Evolutionary conservation across 2,888 invertebrate genomes (phyloP).

Genomic region (Meliscaeva auricollis): DNA sequence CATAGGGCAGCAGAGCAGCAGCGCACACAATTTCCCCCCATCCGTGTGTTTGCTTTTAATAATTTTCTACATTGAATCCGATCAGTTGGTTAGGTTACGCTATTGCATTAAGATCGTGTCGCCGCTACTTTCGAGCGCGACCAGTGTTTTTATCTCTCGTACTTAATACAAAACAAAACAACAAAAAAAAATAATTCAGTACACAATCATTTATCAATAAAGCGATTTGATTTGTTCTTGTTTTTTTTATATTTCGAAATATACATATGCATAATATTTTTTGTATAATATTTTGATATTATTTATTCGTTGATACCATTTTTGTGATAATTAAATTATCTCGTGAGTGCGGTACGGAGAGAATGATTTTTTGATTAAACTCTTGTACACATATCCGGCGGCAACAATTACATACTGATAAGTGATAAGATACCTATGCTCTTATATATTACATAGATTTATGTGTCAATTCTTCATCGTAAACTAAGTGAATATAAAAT

Average conservation of each 20-base stretch:
- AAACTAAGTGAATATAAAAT: not conserved
- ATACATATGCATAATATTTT: not conserved
- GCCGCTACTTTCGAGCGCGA: slow-evolving; percentile 54
- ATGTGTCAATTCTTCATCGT: slow-evolving; percentile 8
- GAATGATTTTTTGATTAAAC: slow-evolving; percentile 42
- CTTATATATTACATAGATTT: slow-evolving; percentile 15
- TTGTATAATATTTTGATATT: slow-evolving; percentile 8
- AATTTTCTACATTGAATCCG: slow-evolving; percentile 67
- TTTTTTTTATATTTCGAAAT: not conserved
- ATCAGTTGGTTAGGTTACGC: slow-evolving; percentile 78
- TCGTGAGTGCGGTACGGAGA: slow-evolving; percentile 35
- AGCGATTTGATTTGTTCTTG: slow-evolving; percentile 53
- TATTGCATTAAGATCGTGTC: slow-evolving; percentile 77
- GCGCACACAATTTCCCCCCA: slow-evolving; percentile 46
- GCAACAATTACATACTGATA: slow-evolving; percentile 43
- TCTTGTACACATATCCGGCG: slow-evolving; percentile 62
- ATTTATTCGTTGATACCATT: slow-evolving; percentile 33
- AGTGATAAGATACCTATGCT: slow-evolving; percentile 54
- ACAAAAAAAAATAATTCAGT: slow-evolving; percentile 29
- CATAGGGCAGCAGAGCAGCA: slow-evolving; percentile 36
- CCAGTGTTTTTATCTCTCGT: slow-evolving; percentile 66
- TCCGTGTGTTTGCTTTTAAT: slow-evolving; percentile 59
- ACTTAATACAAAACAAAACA: slow-evolving; percentile 62
- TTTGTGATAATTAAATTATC: slow-evolving; percentile 50
- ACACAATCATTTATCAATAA: slow-evolving; percentile 71